A percentile compares a stretch with the other conserved stretches of the same genome.
These are phyloP conservation scores for Leptoteleia sp. DNA, from an alignment of 1,140 invertebrate genomes.

Conservation along the genomic window DNA sequence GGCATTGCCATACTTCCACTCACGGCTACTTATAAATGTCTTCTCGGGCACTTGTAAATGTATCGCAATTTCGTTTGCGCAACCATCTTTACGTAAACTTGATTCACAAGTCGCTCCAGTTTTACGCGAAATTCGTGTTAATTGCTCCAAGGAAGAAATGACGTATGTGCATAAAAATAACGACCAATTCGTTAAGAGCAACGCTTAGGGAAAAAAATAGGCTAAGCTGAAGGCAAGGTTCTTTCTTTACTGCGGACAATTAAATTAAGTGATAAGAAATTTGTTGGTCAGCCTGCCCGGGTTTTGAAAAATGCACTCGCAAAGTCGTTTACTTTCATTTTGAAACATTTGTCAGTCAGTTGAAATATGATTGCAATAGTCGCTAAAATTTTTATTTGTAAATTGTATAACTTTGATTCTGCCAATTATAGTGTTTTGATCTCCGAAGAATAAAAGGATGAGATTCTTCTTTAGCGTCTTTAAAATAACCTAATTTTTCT, in stretches of 20 bases:
- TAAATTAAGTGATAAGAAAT: slow-evolving; percentile 13
- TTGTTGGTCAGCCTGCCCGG: not conserved
- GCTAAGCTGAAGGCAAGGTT: not conserved
- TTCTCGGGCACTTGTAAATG: slow-evolving; percentile 5
- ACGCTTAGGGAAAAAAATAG: slow-evolving; percentile 19
- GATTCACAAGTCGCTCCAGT: slow-evolving; percentile 24
- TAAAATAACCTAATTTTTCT: too few relatives aligned
- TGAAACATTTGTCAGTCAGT: too few relatives aligned
- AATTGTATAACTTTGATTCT: too few relatives aligned
- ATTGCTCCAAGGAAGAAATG: slow-evolving; percentile 29
- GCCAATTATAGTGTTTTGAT: too few relatives aligned
- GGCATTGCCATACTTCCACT: slow-evolving; percentile 10
- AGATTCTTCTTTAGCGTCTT: too few relatives aligned
- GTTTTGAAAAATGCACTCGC: not conserved
- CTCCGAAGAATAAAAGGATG: too few relatives aligned
- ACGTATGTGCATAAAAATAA: slow-evolving; percentile 30
- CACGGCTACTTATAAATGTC: slow-evolving; percentile 1
- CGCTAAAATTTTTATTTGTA: too few relatives aligned
- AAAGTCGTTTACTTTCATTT: not conserved
- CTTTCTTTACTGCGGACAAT: not conserved
- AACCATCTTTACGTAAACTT: slow-evolving; percentile 36
- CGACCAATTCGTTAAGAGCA: slow-evolving; percentile 22
- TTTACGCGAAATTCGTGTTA: slow-evolving; percentile 42
- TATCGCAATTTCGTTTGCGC: slow-evolving; percentile 30
- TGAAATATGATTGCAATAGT: too few relatives aligned